phyloP scores from a whole-genome alignment of 1,140 invertebrate species.

The Zaprionus capensis region DNA sequence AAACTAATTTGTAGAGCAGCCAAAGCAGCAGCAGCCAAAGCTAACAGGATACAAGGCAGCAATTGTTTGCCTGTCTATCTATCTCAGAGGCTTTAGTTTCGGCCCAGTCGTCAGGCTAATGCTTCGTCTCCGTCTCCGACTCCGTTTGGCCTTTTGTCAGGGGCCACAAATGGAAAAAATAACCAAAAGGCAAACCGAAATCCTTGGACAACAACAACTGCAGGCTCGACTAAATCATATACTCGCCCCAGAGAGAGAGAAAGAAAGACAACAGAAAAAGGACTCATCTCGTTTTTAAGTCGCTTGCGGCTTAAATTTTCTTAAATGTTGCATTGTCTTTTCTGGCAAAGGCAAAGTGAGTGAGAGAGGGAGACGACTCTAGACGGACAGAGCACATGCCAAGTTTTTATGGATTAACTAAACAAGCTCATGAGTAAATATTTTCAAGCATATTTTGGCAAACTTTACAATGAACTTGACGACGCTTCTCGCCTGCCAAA shows the following conservation, averaged over 20 bases:
- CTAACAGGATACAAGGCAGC: constrained; percentile 75
- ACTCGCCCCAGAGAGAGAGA: constrained; percentile 8
- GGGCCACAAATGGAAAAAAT: constrained; percentile 40
- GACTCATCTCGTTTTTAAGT: constrained; percentile 74
- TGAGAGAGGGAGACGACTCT: constrained; percentile 1
- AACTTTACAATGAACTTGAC: constrained; percentile 67
- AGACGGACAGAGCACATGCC: constrained; percentile 49
- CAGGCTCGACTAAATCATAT: constrained; percentile 67
- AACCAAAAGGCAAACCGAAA: constrained; percentile 56
- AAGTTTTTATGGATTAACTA: constrained; percentile 81
- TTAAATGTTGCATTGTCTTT: constrained; percentile 78
- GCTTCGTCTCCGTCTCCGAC: constrained; percentile 21
- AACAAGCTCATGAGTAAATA: constrained; percentile 80
- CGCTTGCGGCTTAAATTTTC: constrained; percentile 79
- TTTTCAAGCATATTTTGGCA: constrained; percentile 75
- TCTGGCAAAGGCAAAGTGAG: background rate
- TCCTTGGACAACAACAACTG: constrained; percentile 43
- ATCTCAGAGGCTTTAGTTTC: constrained; percentile 67
- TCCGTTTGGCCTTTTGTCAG: constrained; percentile 48
- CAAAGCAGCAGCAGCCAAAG: constrained; percentile 55
- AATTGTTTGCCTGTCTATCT: constrained; percentile 76
- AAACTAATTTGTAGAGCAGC: constrained; percentile 79
- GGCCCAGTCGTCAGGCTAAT: constrained; percentile 40
- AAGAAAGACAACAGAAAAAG: constrained; percentile 17
- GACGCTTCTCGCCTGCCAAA: constrained; percentile 23